Conservation (phyloP, 2,888 invertebrate genomes). For the Epinotia demarniana region DNA sequence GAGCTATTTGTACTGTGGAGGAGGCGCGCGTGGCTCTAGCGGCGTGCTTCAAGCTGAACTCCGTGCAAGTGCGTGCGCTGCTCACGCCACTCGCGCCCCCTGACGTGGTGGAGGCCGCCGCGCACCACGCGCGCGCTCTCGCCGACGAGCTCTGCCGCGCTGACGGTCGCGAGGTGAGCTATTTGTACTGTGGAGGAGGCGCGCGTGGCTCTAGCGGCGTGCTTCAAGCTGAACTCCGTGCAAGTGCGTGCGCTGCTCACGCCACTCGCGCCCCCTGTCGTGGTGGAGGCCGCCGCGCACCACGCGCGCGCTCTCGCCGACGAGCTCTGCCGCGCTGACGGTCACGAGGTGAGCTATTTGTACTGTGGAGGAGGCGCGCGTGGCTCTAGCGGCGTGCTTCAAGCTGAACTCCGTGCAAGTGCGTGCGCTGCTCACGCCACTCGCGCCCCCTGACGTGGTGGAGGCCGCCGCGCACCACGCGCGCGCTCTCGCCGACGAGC, state of each 20-base stretch:
- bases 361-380: conserved; percentile 91
- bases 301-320: conserved; percentile 96
- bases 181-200: conserved; percentile 87
- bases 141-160: conserved; percentile 96
- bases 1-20: conserved; percentile 72
- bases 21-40: conserved; percentile 95
- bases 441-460: conserved; percentile 84
- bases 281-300: conserved; percentile 88
- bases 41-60: conserved; percentile 98
- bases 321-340: conserved; percentile 95
- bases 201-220: conserved; percentile 94
- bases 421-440: conserved; percentile 89
- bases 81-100: conserved; percentile 85
- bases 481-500: conserved; percentile 95
- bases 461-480: conserved; percentile 91
- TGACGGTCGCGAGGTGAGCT: conserved; percentile 88
- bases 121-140: conserved; percentile 92
- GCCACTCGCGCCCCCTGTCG: conserved; percentile 82
- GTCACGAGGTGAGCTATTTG: conserved; percentile 80
- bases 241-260: conserved; percentile 94
- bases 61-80: conserved; percentile 95
- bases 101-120: conserved; percentile 88
- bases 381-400: conserved; percentile 96
- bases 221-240: conserved; percentile 98
- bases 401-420: conserved; percentile 98